Evolutionary conservation across 2,888 invertebrate genomes (phyloP).

Genomic region (Amphipoea oculea): DNA sequence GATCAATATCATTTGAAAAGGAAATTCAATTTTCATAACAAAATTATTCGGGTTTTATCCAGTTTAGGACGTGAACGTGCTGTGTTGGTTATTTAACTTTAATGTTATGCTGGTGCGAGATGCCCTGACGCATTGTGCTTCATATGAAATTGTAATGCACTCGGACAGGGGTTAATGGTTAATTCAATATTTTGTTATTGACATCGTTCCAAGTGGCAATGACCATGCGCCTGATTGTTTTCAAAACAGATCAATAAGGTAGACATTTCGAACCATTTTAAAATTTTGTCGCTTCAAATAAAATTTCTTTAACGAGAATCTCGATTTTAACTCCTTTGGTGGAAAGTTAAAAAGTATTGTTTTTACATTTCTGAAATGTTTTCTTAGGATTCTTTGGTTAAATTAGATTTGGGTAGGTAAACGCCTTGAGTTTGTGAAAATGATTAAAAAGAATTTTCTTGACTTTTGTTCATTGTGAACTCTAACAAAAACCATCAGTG

Average conservation of each 20-base stretch:
- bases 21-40: conserved; percentile 24
- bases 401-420: conserved; percentile 54
- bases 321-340: conserved; percentile 11
- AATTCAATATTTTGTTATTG: conserved; percentile 84
- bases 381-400: conserved; percentile 48
- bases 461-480: conserved; percentile 57
- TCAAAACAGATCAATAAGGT: conserved; percentile 53
- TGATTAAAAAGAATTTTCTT: conserved; percentile 60
- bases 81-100: conserved; percentile 52
- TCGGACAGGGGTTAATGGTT: conserved; percentile 74
- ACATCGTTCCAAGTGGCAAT: conserved; percentile 72
- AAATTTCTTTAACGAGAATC: conserved; percentile 19
- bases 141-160: conserved; percentile 84
- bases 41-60: conserved; percentile 35
- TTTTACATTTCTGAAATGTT: conserved; percentile 46
- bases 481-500: conserved; percentile 71
- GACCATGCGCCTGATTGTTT: conserved; percentile 71
- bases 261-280: conserved; percentile 26
- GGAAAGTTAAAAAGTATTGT: conserved; percentile 25
- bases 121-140: conserved; percentile 74
- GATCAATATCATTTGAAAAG: conserved; percentile 40
- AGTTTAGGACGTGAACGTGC: conserved; percentile 36
- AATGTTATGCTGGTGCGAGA: conserved; percentile 59
- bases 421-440: conserved; percentile 51
- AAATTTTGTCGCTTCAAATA: conserved; percentile 17